Conservation (phyloP, 2,113 vertebrate genomes). For the Eurypyga helias region DNA sequence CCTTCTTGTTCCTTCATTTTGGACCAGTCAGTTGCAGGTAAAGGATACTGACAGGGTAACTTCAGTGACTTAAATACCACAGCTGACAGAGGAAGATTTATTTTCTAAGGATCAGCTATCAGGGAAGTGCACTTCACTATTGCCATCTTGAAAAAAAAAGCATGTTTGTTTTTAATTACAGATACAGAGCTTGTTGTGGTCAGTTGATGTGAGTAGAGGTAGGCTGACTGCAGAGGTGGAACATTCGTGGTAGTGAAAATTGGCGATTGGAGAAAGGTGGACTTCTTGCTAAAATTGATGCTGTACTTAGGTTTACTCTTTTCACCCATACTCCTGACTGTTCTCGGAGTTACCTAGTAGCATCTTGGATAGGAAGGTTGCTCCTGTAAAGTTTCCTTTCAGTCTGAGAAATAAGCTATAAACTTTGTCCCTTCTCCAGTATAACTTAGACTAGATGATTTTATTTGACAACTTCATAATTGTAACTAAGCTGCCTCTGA, state of each 20-base stretch:
- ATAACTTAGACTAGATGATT: neutral
- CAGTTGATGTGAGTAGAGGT: neutral
- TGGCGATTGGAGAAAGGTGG: neutral
- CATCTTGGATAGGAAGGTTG: neutral
- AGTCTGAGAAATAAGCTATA: neutral
- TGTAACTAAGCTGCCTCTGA: neutral
- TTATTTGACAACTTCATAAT: conserved; percentile 20
- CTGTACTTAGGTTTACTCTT: neutral
- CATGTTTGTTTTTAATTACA: neutral
- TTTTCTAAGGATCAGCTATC: neutral
- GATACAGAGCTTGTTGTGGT: neutral
- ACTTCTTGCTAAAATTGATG: neutral
- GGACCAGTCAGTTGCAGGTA: neutral
- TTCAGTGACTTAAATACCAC: neutral
- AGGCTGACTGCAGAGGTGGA: neutral
- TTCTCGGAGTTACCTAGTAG: neutral
- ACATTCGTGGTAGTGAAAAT: neutral
- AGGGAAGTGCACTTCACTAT: neutral
- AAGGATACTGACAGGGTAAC: neutral
- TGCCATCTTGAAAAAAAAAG: neutral
- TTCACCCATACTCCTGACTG: neutral
- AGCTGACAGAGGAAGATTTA: neutral
- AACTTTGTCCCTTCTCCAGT: neutral
- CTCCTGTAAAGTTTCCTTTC: neutral
- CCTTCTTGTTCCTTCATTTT: neutral